Evolutionary conservation across 2,113 vertebrate species (phyloP).

Genomic region (Indri indri): DNA sequence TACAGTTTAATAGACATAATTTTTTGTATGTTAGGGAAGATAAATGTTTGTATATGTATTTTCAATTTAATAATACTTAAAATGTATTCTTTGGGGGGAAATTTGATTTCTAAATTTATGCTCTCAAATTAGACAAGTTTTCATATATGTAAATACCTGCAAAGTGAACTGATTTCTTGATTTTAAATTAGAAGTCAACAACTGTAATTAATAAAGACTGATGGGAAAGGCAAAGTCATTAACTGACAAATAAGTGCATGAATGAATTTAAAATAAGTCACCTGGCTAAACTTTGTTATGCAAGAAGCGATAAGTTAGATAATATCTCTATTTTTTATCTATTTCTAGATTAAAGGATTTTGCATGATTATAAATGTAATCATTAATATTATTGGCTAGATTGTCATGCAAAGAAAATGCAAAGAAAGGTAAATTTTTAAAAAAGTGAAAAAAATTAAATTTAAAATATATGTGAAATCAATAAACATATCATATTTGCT

Average conservation of each 20-base stretch:
- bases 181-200: conserved; percentile 60
- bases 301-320: conserved; percentile 42
- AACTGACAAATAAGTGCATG: conserved; percentile 59
- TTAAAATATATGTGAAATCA: not conserved
- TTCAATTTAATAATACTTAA: not conserved
- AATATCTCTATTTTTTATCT: conserved; percentile 37
- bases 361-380: not conserved
- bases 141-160: conserved; percentile 59
- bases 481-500: not conserved
- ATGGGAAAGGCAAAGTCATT: conserved; percentile 65
- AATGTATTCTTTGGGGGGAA: not conserved
- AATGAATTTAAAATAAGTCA: conserved; percentile 49
- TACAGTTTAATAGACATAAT: not conserved
- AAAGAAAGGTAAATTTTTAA: not conserved
- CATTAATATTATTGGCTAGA: not conserved
- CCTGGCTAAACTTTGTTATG: conserved; percentile 47
- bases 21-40: not conserved
- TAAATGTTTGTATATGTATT: not conserved
- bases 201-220: conserved; percentile 68
- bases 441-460: not conserved
- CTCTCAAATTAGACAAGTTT: not conserved
- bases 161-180: conserved; percentile 51
- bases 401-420: not conserved
- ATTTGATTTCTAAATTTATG: not conserved
- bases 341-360: not conserved